A percentile compares a stretch with the other conserved stretches of the same genome.
phyloP scores from a whole-genome alignment of 1,140 invertebrate species.

The Aphis craccivora region DNA sequence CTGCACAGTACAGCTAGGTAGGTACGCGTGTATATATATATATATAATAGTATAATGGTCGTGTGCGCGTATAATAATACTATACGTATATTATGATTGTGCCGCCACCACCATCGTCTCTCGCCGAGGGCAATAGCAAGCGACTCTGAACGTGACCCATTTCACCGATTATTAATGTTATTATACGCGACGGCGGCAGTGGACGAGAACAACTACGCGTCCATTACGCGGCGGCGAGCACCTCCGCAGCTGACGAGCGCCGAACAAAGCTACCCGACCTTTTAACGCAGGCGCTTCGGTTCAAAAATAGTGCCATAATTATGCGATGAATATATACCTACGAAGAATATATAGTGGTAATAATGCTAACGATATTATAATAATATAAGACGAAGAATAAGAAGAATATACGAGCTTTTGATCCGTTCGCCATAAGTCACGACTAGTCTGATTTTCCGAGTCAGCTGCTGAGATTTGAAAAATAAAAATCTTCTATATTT shows the following conservation, averaged over 20 bases:
- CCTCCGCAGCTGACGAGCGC: neutral
- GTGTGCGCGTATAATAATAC: neutral
- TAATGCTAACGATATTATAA: neutral
- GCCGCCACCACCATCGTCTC: neutral
- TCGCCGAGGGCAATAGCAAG: neutral
- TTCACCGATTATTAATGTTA: slow-evolving; percentile 15
- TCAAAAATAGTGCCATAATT: neutral
- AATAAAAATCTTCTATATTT: neutral
- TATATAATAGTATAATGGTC: neutral
- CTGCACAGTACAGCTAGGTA: neutral
- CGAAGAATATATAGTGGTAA: neutral
- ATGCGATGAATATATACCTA: no score
- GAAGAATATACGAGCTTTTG: neutral
- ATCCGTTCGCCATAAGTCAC: neutral
- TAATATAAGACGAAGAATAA: neutral
- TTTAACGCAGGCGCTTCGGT: neutral
- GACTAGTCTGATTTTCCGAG: neutral
- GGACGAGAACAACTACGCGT: slow-evolving; percentile 8
- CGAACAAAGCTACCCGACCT: neutral
- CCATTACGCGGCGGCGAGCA: neutral
- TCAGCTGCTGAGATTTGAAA: neutral
- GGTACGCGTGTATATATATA: neutral
- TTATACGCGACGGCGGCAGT: neutral
- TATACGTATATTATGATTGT: slow-evolving; percentile 1
- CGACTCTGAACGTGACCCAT: slow-evolving; percentile 24